Evolutionary conservation across 2,113 vertebrate genomes (phyloP).

Genomic region (Passer montanus): DNA sequence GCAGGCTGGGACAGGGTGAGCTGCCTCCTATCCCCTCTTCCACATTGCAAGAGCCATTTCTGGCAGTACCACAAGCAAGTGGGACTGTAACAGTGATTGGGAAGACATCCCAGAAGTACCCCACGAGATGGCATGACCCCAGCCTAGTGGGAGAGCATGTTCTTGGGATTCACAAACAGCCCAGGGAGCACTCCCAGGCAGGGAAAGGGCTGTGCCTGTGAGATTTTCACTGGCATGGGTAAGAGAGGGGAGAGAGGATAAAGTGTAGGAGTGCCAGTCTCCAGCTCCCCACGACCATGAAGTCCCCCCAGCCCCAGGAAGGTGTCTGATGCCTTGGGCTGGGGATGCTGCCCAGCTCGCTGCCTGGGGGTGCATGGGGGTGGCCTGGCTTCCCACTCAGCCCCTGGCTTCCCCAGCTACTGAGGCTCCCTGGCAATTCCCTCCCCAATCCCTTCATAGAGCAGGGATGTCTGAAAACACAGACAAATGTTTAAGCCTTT

Average conservation of each 20-base stretch:
- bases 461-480: rapidly evolving
- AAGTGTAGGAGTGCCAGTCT: not conserved
- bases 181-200: rapidly evolving
- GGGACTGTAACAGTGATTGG: not conserved
- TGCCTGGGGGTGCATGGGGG: not conserved
- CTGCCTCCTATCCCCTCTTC: not conserved
- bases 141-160: not conserved
- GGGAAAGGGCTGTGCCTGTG: not conserved
- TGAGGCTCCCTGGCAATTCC: not conserved
- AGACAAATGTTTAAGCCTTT: rapidly evolving
- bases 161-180: not conserved
- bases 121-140: not conserved
- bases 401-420: not conserved
- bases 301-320: rapidly evolving
- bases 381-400: not conserved
- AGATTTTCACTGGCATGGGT: not conserved
- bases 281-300: not conserved
- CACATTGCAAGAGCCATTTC: not conserved
- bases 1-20: not conserved
- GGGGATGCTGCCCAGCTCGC: not conserved
- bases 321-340: not conserved
- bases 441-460: not conserved
- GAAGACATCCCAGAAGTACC: not conserved
- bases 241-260: not conserved
- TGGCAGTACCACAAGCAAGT: not conserved